Evolutionary conservation across 2,888 invertebrate genomes (phyloP).

Genomic region (Trisateles emortualis): DNA sequence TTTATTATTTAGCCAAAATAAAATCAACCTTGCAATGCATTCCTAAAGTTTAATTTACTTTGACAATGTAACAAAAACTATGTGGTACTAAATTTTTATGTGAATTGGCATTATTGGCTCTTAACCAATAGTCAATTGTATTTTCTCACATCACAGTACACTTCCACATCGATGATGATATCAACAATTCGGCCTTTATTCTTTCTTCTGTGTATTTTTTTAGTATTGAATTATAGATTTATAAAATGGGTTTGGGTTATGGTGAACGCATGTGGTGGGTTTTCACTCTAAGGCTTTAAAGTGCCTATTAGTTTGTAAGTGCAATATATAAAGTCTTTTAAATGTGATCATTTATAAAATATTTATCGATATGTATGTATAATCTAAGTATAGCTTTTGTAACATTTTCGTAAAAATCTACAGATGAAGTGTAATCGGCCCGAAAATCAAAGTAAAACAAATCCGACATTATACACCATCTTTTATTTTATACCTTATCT

Average conservation of each 20-base stretch:
- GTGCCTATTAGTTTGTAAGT: slow-evolving; percentile 74
- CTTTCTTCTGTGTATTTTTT: slow-evolving; percentile 16
- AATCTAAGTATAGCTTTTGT: slow-evolving; percentile 68
- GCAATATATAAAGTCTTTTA: slow-evolving; percentile 72
- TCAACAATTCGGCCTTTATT: not conserved
- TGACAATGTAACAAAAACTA: too few relatives aligned
- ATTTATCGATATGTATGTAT: slow-evolving; percentile 71
- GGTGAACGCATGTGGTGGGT: slow-evolving; percentile 84
- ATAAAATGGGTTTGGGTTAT: slow-evolving; percentile 70
- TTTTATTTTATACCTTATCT: slow-evolving; percentile 22
- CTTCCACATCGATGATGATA: too few relatives aligned
- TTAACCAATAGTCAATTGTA: too few relatives aligned
- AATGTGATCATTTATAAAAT: slow-evolving; percentile 82
- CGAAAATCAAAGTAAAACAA: slow-evolving; percentile 61
- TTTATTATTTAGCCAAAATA: too few relatives aligned
- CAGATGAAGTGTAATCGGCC: slow-evolving; percentile 71
- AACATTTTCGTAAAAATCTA: slow-evolving; percentile 73
- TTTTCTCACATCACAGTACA: too few relatives aligned
- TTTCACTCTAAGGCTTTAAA: slow-evolving; percentile 72
- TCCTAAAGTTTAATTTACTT: too few relatives aligned
- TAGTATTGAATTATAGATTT: slow-evolving; percentile 43
- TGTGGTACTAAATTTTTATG: too few relatives aligned
- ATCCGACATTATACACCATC: slow-evolving; percentile 32
- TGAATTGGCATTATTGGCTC: too few relatives aligned
- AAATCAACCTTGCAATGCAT: too few relatives aligned